phyloP scores from a whole-genome alignment of 2,797 vertebrate genomes.

The Buceros bicornis region DNA sequence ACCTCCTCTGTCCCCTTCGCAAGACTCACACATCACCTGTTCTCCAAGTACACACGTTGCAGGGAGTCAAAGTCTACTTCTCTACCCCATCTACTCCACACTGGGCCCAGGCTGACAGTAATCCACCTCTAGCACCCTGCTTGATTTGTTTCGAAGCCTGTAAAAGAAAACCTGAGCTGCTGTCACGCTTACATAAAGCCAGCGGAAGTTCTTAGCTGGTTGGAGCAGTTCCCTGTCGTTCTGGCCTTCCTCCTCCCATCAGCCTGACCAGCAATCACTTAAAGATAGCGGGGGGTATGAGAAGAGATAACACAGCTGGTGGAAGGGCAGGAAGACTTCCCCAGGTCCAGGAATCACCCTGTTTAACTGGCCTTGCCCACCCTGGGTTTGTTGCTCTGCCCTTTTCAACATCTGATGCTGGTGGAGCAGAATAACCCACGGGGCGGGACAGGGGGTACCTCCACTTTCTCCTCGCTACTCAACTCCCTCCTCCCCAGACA shows the following conservation, averaged over 20 bases:
- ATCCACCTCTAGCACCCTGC: neutral
- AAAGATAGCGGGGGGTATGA: neutral
- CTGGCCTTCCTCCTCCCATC: neutral
- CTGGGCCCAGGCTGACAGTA: neutral
- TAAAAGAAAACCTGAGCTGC: neutral
- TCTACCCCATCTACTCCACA: neutral
- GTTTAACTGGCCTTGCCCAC: neutral
- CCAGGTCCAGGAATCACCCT: neutral
- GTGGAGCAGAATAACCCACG: neutral
- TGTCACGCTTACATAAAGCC: neutral
- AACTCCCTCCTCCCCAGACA: neutral
- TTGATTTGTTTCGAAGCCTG: neutral
- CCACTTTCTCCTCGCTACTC: neutral
- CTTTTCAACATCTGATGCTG: neutral
- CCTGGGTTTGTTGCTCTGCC: neutral
- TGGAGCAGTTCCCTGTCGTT: too few relatives aligned
- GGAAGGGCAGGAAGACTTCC: neutral
- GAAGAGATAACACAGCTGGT: neutral
- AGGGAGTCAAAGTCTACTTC: neutral
- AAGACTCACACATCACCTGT: accelerated
- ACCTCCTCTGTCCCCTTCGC: accelerated
- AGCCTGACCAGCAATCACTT: neutral
- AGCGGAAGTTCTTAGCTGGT: too few relatives aligned
- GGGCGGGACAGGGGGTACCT: neutral
- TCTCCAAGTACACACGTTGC: neutral